These are phyloP conservation scores for Cremastinae sp. DNA, from an alignment of 2,888 invertebrate genomes.

Conservation along the genomic window DNA sequence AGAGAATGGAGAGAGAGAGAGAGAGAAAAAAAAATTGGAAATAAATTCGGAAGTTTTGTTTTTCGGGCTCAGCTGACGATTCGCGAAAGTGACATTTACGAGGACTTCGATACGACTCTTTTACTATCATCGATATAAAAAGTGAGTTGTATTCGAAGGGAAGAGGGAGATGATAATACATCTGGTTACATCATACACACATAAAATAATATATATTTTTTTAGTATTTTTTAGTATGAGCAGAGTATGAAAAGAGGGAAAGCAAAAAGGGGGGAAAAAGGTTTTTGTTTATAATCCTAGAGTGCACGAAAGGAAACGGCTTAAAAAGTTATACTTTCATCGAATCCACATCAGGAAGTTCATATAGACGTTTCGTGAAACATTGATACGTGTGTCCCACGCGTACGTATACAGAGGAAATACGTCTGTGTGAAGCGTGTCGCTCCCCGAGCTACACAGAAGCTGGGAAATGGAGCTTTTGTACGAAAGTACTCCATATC, in stretches of 20 bases:
- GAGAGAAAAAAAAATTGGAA: slow-evolving; percentile 59
- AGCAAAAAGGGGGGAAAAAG: slow-evolving; percentile 10
- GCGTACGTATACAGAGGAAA: slow-evolving; percentile 16
- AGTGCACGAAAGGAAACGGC: slow-evolving; percentile 5
- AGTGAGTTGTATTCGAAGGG: too few species aligned
- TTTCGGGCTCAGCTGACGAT: slow-evolving; percentile 54
- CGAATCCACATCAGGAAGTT: slow-evolving; percentile 32
- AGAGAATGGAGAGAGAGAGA: slow-evolving; percentile 29
- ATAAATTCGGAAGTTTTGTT: slow-evolving; percentile 62
- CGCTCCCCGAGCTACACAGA: slow-evolving; percentile 46
- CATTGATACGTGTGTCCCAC: neutral
- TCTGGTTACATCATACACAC: neutral
- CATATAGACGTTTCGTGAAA: neutral
- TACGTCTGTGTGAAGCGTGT: slow-evolving; percentile 46
- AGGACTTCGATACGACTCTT: slow-evolving; percentile 6
- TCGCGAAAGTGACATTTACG: slow-evolving; percentile 60
- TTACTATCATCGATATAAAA: slow-evolving; percentile 1
- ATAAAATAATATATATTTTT: slow-evolving; percentile 7
- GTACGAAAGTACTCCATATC: slow-evolving; percentile 80
- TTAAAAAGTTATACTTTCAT: slow-evolving; percentile 44
- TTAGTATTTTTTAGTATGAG: neutral
- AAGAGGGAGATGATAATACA: too few species aligned
- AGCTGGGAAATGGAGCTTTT: slow-evolving; percentile 79
- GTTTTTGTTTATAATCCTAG: slow-evolving; percentile 25
- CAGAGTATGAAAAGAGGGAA: too few species aligned